Conservation (phyloP, 1,140 invertebrate species). For the Caenorhabditis latens region DNA sequence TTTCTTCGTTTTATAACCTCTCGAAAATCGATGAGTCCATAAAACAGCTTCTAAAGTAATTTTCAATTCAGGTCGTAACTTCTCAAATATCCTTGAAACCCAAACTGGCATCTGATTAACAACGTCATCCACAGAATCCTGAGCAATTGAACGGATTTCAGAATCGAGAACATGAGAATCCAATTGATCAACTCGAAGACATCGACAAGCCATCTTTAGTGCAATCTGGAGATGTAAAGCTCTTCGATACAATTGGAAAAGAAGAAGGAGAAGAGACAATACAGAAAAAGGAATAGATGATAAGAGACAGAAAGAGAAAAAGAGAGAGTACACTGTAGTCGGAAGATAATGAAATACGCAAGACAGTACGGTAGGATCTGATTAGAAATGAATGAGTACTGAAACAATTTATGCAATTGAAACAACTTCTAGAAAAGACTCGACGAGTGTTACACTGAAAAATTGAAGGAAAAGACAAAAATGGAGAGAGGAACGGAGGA, state of each 20-base stretch:
- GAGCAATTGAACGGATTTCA: slow-evolving; percentile 48
- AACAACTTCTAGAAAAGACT: too few relatives aligned
- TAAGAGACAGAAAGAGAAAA: neutral
- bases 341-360: too few relatives aligned
- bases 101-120: slow-evolving; percentile 48
- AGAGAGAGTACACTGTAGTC: slow-evolving; percentile 9
- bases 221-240: neutral
- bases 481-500: too few relatives aligned
- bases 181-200: slow-evolving; percentile 61
- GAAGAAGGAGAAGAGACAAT: slow-evolving; percentile 3
- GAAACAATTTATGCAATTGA: too few relatives aligned
- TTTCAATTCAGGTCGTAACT: slow-evolving; percentile 48
- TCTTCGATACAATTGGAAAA: neutral
- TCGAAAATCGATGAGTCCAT: slow-evolving; percentile 38
- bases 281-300: neutral
- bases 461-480: too few relatives aligned
- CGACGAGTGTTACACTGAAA: too few relatives aligned
- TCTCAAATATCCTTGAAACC: slow-evolving; percentile 37
- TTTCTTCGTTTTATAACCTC: neutral
- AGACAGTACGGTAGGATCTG: too few relatives aligned
- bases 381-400: too few relatives aligned
- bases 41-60: slow-evolving; percentile 50
- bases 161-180: slow-evolving; percentile 61
- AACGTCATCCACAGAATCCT: slow-evolving; percentile 29
- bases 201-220: slow-evolving; percentile 48